Percentiles rank a stretch among this genome's conserved stretches.
Conservation (phyloP, 2,888 invertebrate species). For the Lydus trimaculatus region DNA sequence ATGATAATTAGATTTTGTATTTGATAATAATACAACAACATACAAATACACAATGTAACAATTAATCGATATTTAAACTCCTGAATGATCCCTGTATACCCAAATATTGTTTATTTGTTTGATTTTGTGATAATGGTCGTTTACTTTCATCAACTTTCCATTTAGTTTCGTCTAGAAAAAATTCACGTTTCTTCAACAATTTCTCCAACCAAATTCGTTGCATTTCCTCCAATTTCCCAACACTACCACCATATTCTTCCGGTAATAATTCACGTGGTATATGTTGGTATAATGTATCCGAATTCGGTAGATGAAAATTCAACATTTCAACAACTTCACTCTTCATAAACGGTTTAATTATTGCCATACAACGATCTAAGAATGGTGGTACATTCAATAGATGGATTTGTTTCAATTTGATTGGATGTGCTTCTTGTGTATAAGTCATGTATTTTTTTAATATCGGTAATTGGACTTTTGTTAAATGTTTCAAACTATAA, state of each 20-base stretch:
- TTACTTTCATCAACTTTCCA: constrained; percentile 69
- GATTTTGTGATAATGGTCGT: constrained; percentile 57
- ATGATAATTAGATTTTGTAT: constrained; percentile 59
- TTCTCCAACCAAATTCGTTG: constrained; percentile 69
- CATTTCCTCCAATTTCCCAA: constrained; percentile 67
- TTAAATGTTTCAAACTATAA: constrained; percentile 69
- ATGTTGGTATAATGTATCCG: constrained; percentile 69
- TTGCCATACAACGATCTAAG: constrained; percentile 68
- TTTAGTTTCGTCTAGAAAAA: constrained; percentile 62
- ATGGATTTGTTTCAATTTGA: constrained; percentile 71
- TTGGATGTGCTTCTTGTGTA: constrained; percentile 76
- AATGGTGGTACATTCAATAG: constrained; percentile 71
- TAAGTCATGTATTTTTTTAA: constrained; percentile 76
- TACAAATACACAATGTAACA: neutral
- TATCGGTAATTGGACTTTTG: constrained; percentile 69
- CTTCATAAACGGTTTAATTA: constrained; percentile 73
- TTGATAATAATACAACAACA: too few species aligned
- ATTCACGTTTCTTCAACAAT: constrained; percentile 68
- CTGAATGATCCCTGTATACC: constrained; percentile 67
- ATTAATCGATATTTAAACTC: constrained; percentile 65
- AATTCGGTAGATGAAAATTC: constrained; percentile 73
- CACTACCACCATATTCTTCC: constrained; percentile 73
- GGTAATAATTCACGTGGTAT: constrained; percentile 72
- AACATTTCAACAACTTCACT: constrained; percentile 72
- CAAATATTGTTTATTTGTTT: constrained; percentile 44